A percentile compares a stretch with the other conserved stretches of the same genome.
Conservation (phyloP, 2,113 vertebrate genomes). For the Campylomormyrus numenius region DNA sequence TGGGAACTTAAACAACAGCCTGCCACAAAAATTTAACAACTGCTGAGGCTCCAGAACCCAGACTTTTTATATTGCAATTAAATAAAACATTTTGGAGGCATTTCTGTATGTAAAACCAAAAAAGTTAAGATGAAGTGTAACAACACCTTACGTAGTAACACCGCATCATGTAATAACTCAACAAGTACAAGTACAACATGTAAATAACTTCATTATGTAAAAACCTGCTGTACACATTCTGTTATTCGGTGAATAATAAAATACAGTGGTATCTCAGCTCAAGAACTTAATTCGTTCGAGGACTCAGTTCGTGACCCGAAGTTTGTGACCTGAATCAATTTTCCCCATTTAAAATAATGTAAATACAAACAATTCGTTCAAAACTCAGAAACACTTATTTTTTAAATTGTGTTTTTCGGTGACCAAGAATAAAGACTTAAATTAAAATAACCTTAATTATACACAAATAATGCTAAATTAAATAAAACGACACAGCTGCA, state of each 20-base stretch:
- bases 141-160: neutral
- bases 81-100: neutral
- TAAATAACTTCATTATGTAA: neutral
- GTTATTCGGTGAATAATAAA: neutral
- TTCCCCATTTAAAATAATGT: too few relatives aligned
- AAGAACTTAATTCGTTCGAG: too few relatives aligned
- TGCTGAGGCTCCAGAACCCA: neutral
- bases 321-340: too few relatives aligned
- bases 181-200: neutral
- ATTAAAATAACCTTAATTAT: too few relatives aligned
- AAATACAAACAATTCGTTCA: too few relatives aligned
- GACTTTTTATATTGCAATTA: neutral
- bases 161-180: neutral
- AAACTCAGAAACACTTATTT: too few relatives aligned
- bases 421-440: too few relatives aligned
- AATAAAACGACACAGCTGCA: too few relatives aligned
- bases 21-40: neutral
- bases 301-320: too few relatives aligned
- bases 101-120: neutral
- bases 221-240: neutral
- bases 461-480: too few relatives aligned
- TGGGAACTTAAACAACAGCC: neutral
- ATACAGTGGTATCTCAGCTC: neutral
- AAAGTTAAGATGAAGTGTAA: neutral
- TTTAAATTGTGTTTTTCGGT: too few relatives aligned